Percentiles rank a stretch among this genome's conserved stretches.
phyloP scores from a whole-genome alignment of 2,113 vertebrate genomes.

The Callorhinus ursinus region DNA sequence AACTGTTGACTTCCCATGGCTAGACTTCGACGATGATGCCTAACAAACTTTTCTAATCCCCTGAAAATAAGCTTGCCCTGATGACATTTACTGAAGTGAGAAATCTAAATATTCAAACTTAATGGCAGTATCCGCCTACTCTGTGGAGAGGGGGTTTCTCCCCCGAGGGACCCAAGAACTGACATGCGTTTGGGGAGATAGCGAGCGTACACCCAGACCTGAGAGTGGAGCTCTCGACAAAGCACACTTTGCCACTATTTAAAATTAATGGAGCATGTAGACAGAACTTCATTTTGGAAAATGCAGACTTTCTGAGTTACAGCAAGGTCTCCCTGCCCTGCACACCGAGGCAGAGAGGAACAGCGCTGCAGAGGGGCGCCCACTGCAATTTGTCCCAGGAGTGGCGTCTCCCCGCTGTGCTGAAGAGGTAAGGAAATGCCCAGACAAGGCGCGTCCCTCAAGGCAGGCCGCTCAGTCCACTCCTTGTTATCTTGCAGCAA shows the following conservation, averaged over 20 bases:
- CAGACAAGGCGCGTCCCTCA: neutral
- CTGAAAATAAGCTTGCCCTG: neutral
- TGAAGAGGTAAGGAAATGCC: fast-evolving
- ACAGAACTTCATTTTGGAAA: neutral
- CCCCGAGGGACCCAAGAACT: neutral
- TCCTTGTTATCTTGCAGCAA: neutral
- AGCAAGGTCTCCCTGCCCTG: neutral
- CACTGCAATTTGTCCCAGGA: fast-evolving
- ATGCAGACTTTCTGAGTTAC: fast-evolving
- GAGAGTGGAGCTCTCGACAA: no score
- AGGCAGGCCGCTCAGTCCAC: conserved; percentile 30
- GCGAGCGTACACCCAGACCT: fast-evolving
- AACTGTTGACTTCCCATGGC: fast-evolving
- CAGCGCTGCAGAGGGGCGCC: fast-evolving
- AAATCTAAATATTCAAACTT: neutral
- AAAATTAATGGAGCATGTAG: neutral
- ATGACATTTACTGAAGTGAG: neutral
- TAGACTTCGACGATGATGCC: neutral
- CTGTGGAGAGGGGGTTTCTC: neutral
- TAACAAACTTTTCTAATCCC: neutral
- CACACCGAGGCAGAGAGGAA: fast-evolving
- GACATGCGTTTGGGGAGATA: neutral
- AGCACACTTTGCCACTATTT: neutral
- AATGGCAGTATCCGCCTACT: fast-evolving
- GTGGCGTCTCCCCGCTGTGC: fast-evolving